A percentile compares a stretch with the other conserved stretches of the same genome.
These are phyloP conservation scores for Sussaba pulchella DNA, from an alignment of 2,888 invertebrate species.

Conservation along the genomic window DNA sequence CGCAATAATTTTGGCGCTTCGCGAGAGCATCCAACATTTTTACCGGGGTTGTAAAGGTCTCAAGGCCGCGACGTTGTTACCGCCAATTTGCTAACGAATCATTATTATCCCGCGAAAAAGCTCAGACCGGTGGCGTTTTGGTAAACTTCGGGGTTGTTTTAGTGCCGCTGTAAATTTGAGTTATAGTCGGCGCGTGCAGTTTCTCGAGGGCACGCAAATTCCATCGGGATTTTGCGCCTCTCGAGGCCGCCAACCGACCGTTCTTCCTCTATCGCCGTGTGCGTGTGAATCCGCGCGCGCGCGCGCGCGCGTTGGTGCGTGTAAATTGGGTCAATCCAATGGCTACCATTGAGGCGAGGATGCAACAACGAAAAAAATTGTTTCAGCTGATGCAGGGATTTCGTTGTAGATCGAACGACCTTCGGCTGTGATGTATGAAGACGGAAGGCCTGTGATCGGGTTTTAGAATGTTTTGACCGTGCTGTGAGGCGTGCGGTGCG, in stretches of 20 bases:
- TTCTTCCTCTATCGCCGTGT: neutral
- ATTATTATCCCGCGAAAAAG: slow-evolving; percentile 21
- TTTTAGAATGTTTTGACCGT: too few species aligned
- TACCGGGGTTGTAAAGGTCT: slow-evolving; percentile 26
- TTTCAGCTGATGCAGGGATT: too few species aligned
- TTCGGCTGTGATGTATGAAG: too few species aligned
- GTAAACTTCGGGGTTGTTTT: neutral
- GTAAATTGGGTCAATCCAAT: slow-evolving; percentile 52
- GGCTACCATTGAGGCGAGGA: slow-evolving; percentile 22
- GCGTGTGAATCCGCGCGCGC: slow-evolving; percentile 6
- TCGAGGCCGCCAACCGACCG: neutral
- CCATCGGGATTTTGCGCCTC: slow-evolving; percentile 11
- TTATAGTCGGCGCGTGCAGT: neutral
- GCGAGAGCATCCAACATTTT: slow-evolving; percentile 59
- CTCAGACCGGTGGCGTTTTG: neutral
- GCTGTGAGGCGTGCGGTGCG: too few species aligned
- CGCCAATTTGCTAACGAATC: slow-evolving; percentile 44
- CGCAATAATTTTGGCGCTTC: slow-evolving; percentile 77
- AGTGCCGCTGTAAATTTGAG: slow-evolving; percentile 15
- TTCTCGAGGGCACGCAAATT: slow-evolving; percentile 29
- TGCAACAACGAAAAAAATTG: slow-evolving; percentile 1
- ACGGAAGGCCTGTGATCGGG: too few species aligned
- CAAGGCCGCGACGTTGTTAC: slow-evolving; percentile 32
- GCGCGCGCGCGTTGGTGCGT: neutral
- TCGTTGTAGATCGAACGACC: too few species aligned